phyloP scores from a whole-genome alignment of 2,888 invertebrate genomes.

The Megalurothrips usitatus region DNA sequence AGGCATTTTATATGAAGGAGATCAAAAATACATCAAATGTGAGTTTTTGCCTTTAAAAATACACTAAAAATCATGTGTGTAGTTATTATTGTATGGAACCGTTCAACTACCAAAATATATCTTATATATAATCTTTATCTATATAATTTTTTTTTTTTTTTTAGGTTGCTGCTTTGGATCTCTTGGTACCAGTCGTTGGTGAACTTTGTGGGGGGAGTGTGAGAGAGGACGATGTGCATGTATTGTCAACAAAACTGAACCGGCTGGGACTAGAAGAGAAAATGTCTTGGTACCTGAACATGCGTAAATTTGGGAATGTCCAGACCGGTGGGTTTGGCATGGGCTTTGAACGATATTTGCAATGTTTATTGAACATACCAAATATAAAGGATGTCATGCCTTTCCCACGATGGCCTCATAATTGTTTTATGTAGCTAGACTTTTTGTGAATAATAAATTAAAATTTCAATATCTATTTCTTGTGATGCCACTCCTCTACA shows the following conservation, averaged over 20 bases:
- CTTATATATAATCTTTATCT: conserved; percentile 28
- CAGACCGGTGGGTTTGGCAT: conserved; percentile 94
- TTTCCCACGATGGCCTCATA: conserved; percentile 92
- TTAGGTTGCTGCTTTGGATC: conserved; percentile 77
- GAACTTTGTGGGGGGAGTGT: conserved; percentile 95
- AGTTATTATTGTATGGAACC: conserved; percentile 24
- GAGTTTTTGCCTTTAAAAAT: conserved; percentile 39
- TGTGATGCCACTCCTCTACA: too few species aligned
- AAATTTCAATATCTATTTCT: neutral
- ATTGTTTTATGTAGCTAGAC: conserved; percentile 53
- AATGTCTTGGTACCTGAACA: conserved; percentile 82
- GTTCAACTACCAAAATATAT: too few species aligned
- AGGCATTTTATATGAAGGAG: conserved; percentile 92
- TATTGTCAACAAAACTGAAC: conserved; percentile 56
- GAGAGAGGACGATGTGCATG: conserved; percentile 71
- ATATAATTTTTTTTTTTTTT: conserved; percentile 39
- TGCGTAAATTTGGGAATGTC: conserved; percentile 82
- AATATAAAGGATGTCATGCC: conserved; percentile 94
- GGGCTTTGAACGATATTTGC: conserved; percentile 89
- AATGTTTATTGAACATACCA: conserved; percentile 69
- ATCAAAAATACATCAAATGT: conserved; percentile 59
- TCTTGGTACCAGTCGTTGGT: conserved; percentile 82
- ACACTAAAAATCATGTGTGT: conserved; percentile 25
- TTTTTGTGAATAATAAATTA: neutral
- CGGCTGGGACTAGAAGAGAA: conserved; percentile 47